A percentile compares a stretch with the other conserved stretches of the same genome.
phyloP scores from a whole-genome alignment of 2,113 vertebrate species.

The Ibidorhyncha struthersii region DNA sequence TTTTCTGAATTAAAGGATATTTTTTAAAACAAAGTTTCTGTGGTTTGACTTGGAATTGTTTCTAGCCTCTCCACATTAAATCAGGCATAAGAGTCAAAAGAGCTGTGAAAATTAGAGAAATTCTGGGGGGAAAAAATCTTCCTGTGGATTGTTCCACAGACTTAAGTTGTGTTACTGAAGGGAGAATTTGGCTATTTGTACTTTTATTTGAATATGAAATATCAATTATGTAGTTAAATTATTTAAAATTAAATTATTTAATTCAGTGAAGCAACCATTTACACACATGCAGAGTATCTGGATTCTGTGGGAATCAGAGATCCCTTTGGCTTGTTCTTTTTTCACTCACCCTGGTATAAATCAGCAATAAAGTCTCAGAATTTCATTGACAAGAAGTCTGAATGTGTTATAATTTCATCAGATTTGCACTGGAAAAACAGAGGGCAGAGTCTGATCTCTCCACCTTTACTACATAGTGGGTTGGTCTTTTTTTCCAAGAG shows the following conservation, averaged over 20 bases:
- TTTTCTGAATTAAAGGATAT: not conserved
- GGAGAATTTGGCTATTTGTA: not conserved
- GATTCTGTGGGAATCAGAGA: not conserved
- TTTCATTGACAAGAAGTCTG: not conserved
- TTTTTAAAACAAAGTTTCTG: not conserved
- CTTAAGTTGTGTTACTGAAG: not conserved
- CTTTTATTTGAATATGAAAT: not conserved
- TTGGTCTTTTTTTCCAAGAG: not conserved
- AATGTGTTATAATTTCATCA: not conserved
- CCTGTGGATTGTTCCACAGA: not conserved
- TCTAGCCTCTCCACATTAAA: slow-evolving; percentile 1
- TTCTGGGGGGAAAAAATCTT: not conserved
- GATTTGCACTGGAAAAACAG: not conserved
- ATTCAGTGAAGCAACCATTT: slow-evolving; percentile 3
- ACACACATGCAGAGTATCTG: not conserved
- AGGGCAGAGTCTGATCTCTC: not conserved
- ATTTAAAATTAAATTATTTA: not conserved
- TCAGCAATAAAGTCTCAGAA: not conserved
- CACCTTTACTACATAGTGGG: not conserved
- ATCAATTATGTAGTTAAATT: slow-evolving; percentile 1
- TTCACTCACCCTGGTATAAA: not conserved
- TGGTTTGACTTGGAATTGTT: not conserved
- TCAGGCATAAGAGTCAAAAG: not conserved
- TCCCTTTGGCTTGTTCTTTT: not conserved
- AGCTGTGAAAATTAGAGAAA: not conserved